A percentile compares a stretch with the other conserved stretches of the same genome.
phyloP scores from a whole-genome alignment of 2,113 vertebrate genomes.

The Heterochromis multidens region DNA sequence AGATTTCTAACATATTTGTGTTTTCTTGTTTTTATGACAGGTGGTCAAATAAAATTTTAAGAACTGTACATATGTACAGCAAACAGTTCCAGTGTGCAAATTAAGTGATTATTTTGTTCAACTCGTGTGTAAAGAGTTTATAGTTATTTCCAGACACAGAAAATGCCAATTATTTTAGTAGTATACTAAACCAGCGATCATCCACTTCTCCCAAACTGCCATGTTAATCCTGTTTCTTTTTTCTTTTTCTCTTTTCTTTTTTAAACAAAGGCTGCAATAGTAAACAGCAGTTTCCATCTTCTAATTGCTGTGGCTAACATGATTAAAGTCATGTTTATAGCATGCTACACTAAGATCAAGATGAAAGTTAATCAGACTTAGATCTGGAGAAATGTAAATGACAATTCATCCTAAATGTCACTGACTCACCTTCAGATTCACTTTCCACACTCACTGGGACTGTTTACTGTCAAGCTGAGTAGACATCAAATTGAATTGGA shows the following conservation, averaged over 20 bases:
- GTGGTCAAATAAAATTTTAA: background rate
- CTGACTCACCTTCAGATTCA: background rate
- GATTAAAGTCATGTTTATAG: background rate
- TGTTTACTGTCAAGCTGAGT: background rate
- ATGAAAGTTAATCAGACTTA: background rate
- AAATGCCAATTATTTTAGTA: background rate
- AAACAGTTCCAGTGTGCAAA: background rate
- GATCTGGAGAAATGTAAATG: background rate
- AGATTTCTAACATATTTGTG: no score
- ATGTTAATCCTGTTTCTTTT: background rate
- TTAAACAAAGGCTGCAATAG: background rate
- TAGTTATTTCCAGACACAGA: background rate
- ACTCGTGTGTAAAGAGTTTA: background rate
- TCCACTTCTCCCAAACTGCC: background rate
- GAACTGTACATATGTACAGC: rapidly evolving
- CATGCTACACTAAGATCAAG: background rate
- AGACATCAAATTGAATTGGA: background rate
- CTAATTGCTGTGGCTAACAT: background rate
- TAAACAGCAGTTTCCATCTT: background rate
- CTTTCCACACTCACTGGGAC: background rate
- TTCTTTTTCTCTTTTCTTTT: background rate
- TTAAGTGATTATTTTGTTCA: background rate
- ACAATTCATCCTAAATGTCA: background rate
- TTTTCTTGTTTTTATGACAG: background rate
- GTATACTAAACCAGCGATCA: background rate